Evolutionary conservation across 2,113 vertebrate genomes (phyloP).

Genomic region (Indicator indicator): DNA sequence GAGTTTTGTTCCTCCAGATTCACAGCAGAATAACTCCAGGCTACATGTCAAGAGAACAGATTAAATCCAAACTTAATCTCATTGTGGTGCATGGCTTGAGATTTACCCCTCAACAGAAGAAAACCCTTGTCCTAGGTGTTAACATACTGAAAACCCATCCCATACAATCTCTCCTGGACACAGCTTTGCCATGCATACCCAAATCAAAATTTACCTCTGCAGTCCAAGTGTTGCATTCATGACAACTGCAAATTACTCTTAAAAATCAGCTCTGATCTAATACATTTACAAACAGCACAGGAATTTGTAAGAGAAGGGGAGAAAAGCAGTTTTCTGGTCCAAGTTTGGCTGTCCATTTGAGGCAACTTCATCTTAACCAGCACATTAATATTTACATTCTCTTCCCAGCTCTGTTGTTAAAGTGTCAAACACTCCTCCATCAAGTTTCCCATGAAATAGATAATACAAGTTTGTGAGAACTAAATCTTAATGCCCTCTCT

Average conservation of each 20-base stretch:
- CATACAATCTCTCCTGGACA: rapidly evolving
- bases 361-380: neutral
- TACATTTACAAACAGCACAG: neutral
- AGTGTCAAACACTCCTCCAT: neutral
- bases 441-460: neutral
- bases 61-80: neutral
- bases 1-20: neutral
- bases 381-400: neutral
- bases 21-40: neutral
- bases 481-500: neutral
- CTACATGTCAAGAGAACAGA: neutral
- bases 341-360: neutral
- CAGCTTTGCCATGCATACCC: rapidly evolving
- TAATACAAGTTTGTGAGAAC: neutral
- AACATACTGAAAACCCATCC: neutral
- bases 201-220: neutral
- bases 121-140: neutral
- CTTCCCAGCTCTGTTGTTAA: neutral
- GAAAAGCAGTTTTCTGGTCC: neutral
- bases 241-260: neutral
- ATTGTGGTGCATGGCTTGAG: rapidly evolving
- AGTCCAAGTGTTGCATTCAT: neutral
- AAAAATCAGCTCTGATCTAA: neutral
- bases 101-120: neutral
- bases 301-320: too few species aligned